phyloP scores from a whole-genome alignment of 1,140 invertebrate genomes.

The Carposina sasakii region DNA sequence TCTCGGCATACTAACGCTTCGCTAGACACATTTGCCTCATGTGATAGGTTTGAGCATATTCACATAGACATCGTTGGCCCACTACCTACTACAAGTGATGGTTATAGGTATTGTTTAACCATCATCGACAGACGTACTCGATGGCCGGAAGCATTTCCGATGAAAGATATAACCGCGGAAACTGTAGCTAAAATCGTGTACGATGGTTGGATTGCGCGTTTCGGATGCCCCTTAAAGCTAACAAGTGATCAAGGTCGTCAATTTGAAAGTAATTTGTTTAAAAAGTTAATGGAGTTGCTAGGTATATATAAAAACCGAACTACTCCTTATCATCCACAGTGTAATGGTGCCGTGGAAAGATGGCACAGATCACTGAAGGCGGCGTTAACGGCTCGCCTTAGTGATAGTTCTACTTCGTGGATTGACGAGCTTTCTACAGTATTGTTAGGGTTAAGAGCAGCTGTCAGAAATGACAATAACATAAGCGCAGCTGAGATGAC shows the following conservation, averaged over 20 bases:
- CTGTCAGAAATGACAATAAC: constrained; percentile 16
- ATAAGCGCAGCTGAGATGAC: constrained; percentile 18
- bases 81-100: constrained; percentile 33
- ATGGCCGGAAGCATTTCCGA: constrained; percentile 56
- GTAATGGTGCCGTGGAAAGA: constrained; percentile 39
- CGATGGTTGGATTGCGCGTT: constrained; percentile 30
- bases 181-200: constrained; percentile 37
- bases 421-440: constrained; percentile 26
- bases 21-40: not conserved
- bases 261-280: constrained; percentile 30
- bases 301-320: constrained; percentile 25
- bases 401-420: constrained; percentile 17
- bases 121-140: constrained; percentile 49
- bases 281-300: constrained; percentile 16
- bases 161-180: constrained; percentile 33
- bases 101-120: constrained; percentile 46
- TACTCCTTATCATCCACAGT: constrained; percentile 36
- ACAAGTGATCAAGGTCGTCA: constrained; percentile 41
- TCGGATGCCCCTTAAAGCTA: constrained; percentile 31
- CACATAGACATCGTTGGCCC: constrained; percentile 34
- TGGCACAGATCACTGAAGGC: constrained; percentile 51
- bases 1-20: constrained; percentile 15
- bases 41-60: constrained; percentile 18
- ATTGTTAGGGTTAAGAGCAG: constrained; percentile 26
- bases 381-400: constrained; percentile 22